Base-by-base conservation (phyloP, 2,888 invertebrate species). In the Macrosoma leucophasiata region DNA sequence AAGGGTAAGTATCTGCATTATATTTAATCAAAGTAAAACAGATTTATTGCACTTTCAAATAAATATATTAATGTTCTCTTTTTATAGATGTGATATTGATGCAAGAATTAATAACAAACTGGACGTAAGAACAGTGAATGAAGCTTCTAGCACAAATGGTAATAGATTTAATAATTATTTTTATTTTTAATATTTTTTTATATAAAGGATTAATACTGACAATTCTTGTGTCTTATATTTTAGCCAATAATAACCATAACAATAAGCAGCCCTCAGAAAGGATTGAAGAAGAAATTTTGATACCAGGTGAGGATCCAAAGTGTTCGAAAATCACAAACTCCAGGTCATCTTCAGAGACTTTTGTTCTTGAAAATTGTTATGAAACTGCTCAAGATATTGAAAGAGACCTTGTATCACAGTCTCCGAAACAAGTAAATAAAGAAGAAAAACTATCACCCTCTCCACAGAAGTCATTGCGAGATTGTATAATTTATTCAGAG, bases 301-400 rank as follows among this genome's bases (percentile, higher is more conserved):
- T 33, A 38, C n/a, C 73, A 78, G 77, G 74, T 79, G 77, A 79
- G 76, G 58, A 58, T 39, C 45, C 43, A 43, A 58, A 52, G 55
- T 49, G 51, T 63, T 62, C 68, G 58, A 64, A 69, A 51, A 52
- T 64, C 40, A 52, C 48, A 32, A 49, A 45, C 59, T 55, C 48
- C 54, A 73, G 77, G 66, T 69, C 69, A 39, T 81, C 82, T 31
- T 67, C 67, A 39, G 82, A 82, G 19, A 81, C 78, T 24, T 50
- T 75, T 15, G 60, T 79, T 34, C 46, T 76, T 38, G 73, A 72
- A 13, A 57, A 55, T 15, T 71, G 62, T 43, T 69, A 69, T 48
- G 62, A 71, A 41, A 66, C 56, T 33, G 65, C 64, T 34, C 70
- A 29, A 14, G 39, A 50, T 6, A 33, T 40, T 10, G 39, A 43